phyloP scores from a whole-genome alignment of 2,888 invertebrate species.

The Rhamphomyia laevipes region DNA sequence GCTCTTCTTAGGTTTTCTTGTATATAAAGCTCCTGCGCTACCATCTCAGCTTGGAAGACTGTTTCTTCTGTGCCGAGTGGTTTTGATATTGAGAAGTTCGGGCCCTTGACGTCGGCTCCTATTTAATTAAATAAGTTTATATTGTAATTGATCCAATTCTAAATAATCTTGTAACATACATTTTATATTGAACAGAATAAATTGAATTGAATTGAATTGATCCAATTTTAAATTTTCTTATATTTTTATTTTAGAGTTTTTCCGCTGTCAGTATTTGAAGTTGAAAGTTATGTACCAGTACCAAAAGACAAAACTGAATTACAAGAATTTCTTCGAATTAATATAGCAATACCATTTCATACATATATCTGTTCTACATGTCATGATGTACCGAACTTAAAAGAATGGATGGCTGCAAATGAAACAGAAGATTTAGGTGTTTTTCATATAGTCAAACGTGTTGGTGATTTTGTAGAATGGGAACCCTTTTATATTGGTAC shows the following conservation, averaged over 20 bases:
- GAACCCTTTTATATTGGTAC: conserved; percentile 84
- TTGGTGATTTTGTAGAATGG: conserved; percentile 64
- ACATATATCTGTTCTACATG: conserved; percentile 73
- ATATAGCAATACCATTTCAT: conserved; percentile 74
- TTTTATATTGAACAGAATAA: no score
- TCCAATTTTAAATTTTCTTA: no score
- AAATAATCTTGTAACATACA: background rate
- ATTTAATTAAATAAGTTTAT: no score
- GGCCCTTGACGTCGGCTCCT: no score
- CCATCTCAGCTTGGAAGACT: no score
- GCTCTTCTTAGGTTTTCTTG: no score
- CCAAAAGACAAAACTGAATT: conserved; percentile 56
- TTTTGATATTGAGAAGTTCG: no score
- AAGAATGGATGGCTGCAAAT: conserved; percentile 60
- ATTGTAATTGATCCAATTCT: no score
- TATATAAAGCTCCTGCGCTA: no score
- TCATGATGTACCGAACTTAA: conserved; percentile 67
- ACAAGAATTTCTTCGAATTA: conserved; percentile 54
- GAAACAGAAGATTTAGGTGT: conserved; percentile 53
- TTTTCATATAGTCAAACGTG: conserved; percentile 67
- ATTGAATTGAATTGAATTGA: no score
- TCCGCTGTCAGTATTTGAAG: conserved; percentile 74
- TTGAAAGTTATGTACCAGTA: conserved; percentile 46
- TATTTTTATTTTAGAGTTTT: conserved; percentile 43
- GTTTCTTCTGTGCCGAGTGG: no score